These are phyloP conservation scores for Cassiopea xamachana DNA, from an alignment of 30 jellyfish, hydroid and myxozoan genomes.

Conservation along the genomic window DNA sequence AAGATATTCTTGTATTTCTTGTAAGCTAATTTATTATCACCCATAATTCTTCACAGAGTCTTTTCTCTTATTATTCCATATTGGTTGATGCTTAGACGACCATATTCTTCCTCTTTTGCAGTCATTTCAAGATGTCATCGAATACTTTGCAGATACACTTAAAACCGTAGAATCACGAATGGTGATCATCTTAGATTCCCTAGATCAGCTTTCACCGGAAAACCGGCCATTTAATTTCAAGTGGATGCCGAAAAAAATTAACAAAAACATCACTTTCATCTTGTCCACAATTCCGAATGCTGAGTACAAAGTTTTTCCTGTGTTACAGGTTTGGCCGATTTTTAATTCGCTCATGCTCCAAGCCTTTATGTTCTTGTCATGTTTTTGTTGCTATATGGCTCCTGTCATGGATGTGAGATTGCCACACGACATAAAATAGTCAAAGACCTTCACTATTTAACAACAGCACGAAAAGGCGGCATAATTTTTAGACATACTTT, in stretches of 20 bases:
- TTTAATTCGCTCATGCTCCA: not conserved
- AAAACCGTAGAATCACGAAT: conserved; percentile 20
- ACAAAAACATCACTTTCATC: conserved; percentile 39
- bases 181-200: conserved; percentile 76
- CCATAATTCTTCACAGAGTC: no score
- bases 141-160: conserved; percentile 43
- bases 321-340: conserved; percentile 49
- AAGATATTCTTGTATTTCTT: no score
- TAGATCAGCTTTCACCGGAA: conserved; percentile 87
- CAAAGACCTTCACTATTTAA: no score
- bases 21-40: no score
- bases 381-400: no score
- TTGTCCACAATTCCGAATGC: conserved; percentile 87
- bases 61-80: no score
- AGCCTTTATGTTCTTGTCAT: no score
- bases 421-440: no score
- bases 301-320: conserved; percentile 61
- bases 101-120: not conserved
- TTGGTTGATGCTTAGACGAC: no score
- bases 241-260: conserved; percentile 82
- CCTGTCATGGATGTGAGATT: no score
- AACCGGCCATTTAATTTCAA: conserved; percentile 76
- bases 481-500: no score
- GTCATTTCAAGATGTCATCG: conserved; percentile 60
- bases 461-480: no score